Evolutionary conservation across 2,113 vertebrate species (phyloP).

Genomic region (Microcebus jonahi): DNA sequence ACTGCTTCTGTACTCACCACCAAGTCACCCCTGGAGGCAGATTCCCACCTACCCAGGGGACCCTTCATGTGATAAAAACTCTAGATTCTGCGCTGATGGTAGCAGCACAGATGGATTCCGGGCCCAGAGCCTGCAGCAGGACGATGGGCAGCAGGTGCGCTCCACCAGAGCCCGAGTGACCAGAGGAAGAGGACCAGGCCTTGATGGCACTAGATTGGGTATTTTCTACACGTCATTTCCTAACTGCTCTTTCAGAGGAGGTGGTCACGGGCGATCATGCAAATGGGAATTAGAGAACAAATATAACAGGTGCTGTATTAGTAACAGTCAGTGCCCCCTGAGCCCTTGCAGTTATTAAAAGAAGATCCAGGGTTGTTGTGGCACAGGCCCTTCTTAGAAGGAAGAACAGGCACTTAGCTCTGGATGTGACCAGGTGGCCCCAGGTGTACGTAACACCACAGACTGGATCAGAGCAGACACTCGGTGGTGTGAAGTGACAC

Average conservation of each 20-base stretch:
- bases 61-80: accelerated
- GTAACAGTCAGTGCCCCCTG: conserved; percentile 40
- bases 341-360: conserved; percentile 65
- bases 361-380: conserved; percentile 76
- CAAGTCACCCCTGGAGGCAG: not conserved
- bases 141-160: not conserved
- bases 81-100: accelerated
- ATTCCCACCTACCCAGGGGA: not conserved
- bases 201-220: not conserved
- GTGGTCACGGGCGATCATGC: not conserved
- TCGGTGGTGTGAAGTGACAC: accelerated
- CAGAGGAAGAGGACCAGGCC: not conserved
- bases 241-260: not conserved
- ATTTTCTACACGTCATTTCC: not conserved
- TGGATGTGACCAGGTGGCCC: not conserved
- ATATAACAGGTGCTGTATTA: not conserved
- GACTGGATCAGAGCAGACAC: not conserved
- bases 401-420: conserved; percentile 21
- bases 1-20: not conserved
- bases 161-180: not conserved
- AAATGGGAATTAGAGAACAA: conserved; percentile 60
- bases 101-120: not conserved
- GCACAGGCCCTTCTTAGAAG: conserved; percentile 59
- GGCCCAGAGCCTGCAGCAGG: not conserved
- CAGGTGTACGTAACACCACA: not conserved